Percentiles rank a stretch among this genome's conserved stretches.
Evolutionary conservation across 2,888 invertebrate species (phyloP).

Genomic region (Lithophane leautieri): DNA sequence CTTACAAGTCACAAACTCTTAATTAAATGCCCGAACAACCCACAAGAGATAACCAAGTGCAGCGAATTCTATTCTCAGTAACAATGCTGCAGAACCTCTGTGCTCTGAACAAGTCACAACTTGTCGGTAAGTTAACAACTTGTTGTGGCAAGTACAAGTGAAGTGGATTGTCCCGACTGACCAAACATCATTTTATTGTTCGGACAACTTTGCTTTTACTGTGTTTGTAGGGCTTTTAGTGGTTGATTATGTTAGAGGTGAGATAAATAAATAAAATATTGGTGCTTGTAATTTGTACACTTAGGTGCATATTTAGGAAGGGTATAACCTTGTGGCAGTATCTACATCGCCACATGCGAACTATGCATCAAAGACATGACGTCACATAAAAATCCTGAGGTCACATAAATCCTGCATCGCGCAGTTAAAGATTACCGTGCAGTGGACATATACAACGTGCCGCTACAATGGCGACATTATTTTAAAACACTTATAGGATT

Average conservation of each 20-base stretch:
- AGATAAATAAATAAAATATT: neutral
- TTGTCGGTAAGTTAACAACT: constrained; percentile 76
- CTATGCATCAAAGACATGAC: no score
- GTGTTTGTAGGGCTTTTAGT: constrained; percentile 38
- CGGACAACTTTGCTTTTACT: constrained; percentile 63
- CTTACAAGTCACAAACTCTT: constrained; percentile 67
- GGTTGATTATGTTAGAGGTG: neutral
- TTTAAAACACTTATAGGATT: no score
- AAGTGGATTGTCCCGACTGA: constrained; percentile 65
- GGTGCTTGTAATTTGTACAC: neutral
- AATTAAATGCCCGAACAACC: constrained; percentile 74
- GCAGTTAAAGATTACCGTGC: no score
- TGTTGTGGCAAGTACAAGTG: constrained; percentile 69
- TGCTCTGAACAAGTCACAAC: constrained; percentile 70
- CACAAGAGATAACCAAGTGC: constrained; percentile 73
- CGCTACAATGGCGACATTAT: no score
- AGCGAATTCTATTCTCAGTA: constrained; percentile 74
- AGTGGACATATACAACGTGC: no score
- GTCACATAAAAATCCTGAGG: no score
- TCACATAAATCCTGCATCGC: no score
- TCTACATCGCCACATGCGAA: no score
- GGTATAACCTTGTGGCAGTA: no score
- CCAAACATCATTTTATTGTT: constrained; percentile 70
- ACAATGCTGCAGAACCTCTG: constrained; percentile 67
- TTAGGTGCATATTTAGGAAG: neutral